phyloP scores from a whole-genome alignment of 2,888 invertebrate species.

The Drosophila lacicola region DNA sequence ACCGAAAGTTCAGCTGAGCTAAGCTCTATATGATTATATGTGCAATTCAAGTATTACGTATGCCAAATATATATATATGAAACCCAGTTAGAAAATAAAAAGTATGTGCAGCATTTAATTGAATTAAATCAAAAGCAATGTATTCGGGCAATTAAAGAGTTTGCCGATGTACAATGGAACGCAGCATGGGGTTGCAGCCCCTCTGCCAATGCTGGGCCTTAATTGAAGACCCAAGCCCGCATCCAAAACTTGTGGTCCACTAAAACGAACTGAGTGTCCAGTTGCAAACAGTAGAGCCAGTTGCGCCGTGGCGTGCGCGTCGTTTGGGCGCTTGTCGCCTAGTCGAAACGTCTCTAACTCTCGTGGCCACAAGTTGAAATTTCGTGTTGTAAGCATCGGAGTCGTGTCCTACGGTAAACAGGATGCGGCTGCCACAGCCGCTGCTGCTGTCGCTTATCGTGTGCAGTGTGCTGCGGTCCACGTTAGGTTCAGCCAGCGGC shows the following conservation, averaged over 20 bases:
- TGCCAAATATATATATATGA: conserved; percentile 3
- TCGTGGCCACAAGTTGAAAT: background rate
- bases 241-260: conserved; percentile 35
- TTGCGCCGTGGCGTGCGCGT: conserved; percentile 77
- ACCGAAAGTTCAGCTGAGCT: conserved; percentile 74
- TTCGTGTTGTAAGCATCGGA: background rate
- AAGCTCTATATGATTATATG: conserved; percentile 1
- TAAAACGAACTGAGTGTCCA: conserved; percentile 32
- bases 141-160: conserved; percentile 42
- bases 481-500: conserved; percentile 21
- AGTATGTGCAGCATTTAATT: conserved; percentile 70
- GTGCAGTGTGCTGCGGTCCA: conserved; percentile 22
- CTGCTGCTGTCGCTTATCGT: conserved; percentile 9
- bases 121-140: conserved; percentile 78
- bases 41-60: background rate
- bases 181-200: conserved; percentile 44
- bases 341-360: conserved; percentile 19
- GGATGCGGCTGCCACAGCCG: conserved; percentile 34
- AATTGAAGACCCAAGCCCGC: conserved; percentile 50
- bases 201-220: conserved; percentile 16
- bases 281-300: conserved; percentile 69
- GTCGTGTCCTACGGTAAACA: conserved; percentile 11
- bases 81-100: conserved; percentile 19
- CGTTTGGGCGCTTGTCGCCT: conserved; percentile 69
- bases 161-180: conserved; percentile 10